Conservation (phyloP, 2,888 invertebrate genomes). For the Xanthia togata region DNA sequence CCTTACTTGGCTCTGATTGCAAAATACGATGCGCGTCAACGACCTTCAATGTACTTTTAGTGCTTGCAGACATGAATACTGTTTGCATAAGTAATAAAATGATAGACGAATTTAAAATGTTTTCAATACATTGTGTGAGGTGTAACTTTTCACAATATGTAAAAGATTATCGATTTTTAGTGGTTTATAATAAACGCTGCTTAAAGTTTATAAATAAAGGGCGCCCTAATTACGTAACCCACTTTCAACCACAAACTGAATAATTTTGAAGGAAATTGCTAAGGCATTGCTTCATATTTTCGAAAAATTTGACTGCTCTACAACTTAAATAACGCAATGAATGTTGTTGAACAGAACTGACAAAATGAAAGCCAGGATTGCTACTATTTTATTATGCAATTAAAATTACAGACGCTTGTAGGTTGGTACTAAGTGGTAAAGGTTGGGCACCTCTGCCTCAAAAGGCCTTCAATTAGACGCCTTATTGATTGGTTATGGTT, state of each 20-base stretch:
- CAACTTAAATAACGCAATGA: too few species aligned
- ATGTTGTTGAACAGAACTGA: too few species aligned
- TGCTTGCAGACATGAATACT: constrained; percentile 17
- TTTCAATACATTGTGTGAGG: neutral
- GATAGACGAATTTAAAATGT: neutral
- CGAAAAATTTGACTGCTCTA: too few species aligned
- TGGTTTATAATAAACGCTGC: neutral
- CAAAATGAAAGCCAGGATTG: too few species aligned
- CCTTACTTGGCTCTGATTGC: constrained; percentile 49
- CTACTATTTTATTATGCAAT: too few species aligned
- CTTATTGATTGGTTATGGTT: constrained; percentile 39
- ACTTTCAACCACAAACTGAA: too few species aligned
- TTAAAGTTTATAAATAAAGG: neutral
- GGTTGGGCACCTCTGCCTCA: constrained; percentile 23
- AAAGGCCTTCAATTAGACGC: constrained; percentile 31
- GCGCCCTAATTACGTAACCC: too few species aligned
- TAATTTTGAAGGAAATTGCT: too few species aligned
- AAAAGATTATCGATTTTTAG: neutral
- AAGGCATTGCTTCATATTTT: too few species aligned
- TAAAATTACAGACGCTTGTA: neutral
- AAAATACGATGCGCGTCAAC: constrained; percentile 43
- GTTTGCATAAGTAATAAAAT: constrained; percentile 1
- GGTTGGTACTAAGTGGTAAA: constrained; percentile 1
- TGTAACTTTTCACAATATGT: neutral
- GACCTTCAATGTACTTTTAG: constrained; percentile 25